Percentiles rank a stretch among this genome's conserved stretches.
Conservation (phyloP, 2,888 invertebrate genomes). For the Spatulosminthurus flaviceps region DNA sequence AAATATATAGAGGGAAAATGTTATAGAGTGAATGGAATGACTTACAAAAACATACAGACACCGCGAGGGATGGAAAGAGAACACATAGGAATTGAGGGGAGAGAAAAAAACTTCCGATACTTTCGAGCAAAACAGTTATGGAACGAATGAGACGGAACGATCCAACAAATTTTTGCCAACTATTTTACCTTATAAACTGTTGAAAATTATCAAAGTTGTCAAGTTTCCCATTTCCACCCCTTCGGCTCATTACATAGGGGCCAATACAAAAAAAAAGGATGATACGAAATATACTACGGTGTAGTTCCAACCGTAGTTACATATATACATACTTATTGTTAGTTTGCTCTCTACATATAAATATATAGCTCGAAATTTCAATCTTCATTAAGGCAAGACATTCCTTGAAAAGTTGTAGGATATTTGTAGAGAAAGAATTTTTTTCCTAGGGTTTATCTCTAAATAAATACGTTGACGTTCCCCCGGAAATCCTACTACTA, state of each 20-base stretch:
- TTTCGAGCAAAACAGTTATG: slow-evolving; percentile 51
- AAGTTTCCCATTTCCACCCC: slow-evolving; percentile 31
- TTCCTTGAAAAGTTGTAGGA: not conserved
- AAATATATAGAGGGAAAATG: not conserved
- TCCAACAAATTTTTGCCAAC: slow-evolving; percentile 24
- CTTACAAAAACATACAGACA: too few relatives aligned
- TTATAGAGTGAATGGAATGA: too few relatives aligned
- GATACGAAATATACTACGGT: slow-evolving; percentile 9
- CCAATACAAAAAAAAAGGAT: not conserved
- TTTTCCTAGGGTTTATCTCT: too few relatives aligned
- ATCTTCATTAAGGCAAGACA: slow-evolving; percentile 12
- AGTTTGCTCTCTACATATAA: too few relatives aligned
- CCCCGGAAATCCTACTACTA: too few relatives aligned
- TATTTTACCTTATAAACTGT: not conserved
- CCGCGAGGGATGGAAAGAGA: too few relatives aligned
- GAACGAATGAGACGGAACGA: slow-evolving; percentile 53
- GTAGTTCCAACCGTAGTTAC: too few relatives aligned
- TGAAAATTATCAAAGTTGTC: not conserved
- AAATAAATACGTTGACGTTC: too few relatives aligned
- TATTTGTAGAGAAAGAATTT: too few relatives aligned
- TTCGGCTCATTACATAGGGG: slow-evolving; percentile 24
- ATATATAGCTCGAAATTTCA: slow-evolving; percentile 4
- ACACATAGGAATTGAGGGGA: too few relatives aligned
- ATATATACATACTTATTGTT: too few relatives aligned
- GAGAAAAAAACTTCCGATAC: slow-evolving; percentile 35